Percentiles rank a stretch among this genome's conserved stretches.
These are phyloP conservation scores for Epinephelus coioides DNA, from an alignment of 2,797 vertebrate species.

Conservation along the genomic window DNA sequence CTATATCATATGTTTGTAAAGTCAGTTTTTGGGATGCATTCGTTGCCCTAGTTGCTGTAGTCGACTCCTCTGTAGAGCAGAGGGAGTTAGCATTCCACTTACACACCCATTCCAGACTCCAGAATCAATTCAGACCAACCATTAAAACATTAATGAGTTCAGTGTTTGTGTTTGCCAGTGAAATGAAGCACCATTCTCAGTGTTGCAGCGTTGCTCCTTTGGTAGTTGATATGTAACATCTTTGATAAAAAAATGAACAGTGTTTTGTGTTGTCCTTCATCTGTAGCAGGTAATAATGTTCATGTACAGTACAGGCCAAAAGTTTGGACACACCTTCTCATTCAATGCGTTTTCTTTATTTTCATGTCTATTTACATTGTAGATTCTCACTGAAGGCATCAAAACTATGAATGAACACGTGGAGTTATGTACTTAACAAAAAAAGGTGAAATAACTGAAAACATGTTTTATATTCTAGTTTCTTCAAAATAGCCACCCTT, in stretches of 20 bases:
- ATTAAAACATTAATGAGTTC: slow-evolving; percentile 67
- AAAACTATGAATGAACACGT: too few relatives aligned
- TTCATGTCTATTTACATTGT: too few relatives aligned
- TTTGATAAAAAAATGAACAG: slow-evolving; percentile 6
- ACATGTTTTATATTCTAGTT: too few relatives aligned
- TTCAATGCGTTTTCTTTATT: too few relatives aligned
- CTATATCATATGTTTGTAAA: slow-evolving; percentile 2
- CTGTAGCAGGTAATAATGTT: background rate
- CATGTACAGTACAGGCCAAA: too few relatives aligned
- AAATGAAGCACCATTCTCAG: slow-evolving; percentile 51
- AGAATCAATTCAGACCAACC: slow-evolving; percentile 49
- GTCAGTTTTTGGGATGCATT: slow-evolving; percentile 4
- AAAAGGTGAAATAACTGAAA: too few relatives aligned
- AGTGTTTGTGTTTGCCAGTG: slow-evolving; percentile 62
- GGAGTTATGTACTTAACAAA: too few relatives aligned
- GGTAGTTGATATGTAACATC: slow-evolving; percentile 18
- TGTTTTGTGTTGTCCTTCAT: slow-evolving; percentile 8
- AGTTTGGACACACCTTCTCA: too few relatives aligned
- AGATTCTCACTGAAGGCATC: too few relatives aligned
- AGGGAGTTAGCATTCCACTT: slow-evolving; percentile 41
- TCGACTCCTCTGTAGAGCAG: slow-evolving; percentile 10
- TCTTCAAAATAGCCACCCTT: too few relatives aligned
- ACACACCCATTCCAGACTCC: slow-evolving; percentile 38
- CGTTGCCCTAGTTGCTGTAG: slow-evolving; percentile 10
- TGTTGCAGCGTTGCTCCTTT: slow-evolving; percentile 23